Evolutionary conservation across 1,140 invertebrate genomes (phyloP).

Genomic region (Anastrepha ludens): DNA sequence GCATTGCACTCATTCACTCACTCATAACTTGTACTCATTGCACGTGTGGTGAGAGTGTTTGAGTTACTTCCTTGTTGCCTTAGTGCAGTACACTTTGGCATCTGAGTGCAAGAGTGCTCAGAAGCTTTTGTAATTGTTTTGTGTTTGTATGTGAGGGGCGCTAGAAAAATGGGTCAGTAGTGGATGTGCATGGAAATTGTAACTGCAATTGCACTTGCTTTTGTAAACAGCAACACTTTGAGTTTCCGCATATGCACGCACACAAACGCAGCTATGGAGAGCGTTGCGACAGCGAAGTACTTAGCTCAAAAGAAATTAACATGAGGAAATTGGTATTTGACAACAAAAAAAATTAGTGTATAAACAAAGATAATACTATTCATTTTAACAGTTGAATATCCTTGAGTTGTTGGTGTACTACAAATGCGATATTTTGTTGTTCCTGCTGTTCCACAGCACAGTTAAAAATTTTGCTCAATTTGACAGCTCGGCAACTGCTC

Average conservation of each 20-base stretch:
- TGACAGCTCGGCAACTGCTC: background rate
- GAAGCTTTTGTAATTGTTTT: background rate
- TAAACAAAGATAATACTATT: background rate
- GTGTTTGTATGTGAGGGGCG: background rate
- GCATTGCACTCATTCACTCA: conserved; percentile 36
- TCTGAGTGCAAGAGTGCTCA: conserved; percentile 3
- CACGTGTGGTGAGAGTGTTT: background rate
- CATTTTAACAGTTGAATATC: background rate
- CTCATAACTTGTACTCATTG: background rate
- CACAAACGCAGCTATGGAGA: background rate
- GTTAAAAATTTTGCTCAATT: background rate
- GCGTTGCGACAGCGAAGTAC: background rate
- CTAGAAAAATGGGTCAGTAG: conserved; percentile 58
- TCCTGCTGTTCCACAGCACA: background rate
- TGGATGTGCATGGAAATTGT: conserved; percentile 14
- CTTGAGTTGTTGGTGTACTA: background rate
- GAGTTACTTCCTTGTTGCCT: background rate
- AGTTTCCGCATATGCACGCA: conserved; percentile 41
- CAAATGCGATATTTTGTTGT: too few species aligned
- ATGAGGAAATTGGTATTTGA: background rate
- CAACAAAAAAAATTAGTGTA: background rate
- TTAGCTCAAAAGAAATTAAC: background rate
- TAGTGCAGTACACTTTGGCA: background rate
- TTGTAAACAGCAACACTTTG: conserved; percentile 15
- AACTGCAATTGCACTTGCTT: conserved; percentile 31